These are phyloP conservation scores for Taxidea taxus DNA, from an alignment of 2,113 vertebrate species.

Conservation along the genomic window DNA sequence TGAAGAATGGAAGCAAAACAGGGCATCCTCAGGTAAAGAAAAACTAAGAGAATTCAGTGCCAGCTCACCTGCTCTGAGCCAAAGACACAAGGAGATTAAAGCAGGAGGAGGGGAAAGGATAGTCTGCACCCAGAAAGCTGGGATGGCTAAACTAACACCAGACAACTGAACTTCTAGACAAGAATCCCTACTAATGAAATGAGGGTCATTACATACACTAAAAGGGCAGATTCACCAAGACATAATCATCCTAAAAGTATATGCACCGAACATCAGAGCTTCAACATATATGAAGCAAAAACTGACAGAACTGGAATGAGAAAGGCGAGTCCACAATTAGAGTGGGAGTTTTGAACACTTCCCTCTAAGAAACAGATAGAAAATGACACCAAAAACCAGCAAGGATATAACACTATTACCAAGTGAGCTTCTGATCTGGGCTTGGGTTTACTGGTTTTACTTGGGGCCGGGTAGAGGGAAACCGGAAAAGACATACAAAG, in stretches of 20 bases:
- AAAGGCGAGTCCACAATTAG: neutral
- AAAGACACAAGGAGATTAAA: neutral
- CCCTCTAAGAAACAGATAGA: neutral
- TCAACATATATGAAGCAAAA: neutral
- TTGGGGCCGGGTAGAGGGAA: neutral
- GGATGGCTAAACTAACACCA: neutral
- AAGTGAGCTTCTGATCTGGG: neutral
- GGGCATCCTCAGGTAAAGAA: neutral
- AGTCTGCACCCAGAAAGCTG: neutral
- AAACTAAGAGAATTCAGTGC: neutral
- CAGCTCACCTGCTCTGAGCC: neutral
- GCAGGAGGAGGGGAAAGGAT: neutral
- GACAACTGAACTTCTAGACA: neutral
- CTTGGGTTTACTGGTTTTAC: neutral
- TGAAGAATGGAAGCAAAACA: neutral
- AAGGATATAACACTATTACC: neutral
- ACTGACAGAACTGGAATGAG: neutral
- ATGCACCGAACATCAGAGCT: neutral
- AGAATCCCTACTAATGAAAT: neutral
- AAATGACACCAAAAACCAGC: neutral
- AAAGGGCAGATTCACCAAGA: neutral
- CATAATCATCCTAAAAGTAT: neutral
- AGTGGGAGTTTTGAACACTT: neutral
- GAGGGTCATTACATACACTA: neutral
- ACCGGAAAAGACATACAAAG: neutral